Conservation (phyloP, 2,888 invertebrate genomes). For the Nezara viridula region DNA sequence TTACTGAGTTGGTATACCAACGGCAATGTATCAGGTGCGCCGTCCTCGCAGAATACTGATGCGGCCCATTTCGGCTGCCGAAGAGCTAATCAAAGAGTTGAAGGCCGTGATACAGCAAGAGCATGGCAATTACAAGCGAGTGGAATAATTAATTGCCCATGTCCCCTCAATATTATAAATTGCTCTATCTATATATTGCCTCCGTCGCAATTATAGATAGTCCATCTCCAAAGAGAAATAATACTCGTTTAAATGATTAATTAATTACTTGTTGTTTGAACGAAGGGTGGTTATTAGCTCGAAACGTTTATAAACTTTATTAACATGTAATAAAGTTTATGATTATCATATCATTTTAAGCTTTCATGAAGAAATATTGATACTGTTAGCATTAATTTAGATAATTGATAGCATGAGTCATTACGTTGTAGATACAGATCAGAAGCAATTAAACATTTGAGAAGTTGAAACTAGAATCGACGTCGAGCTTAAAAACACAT, state of each 20-base stretch:
- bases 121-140: neutral
- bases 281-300: neutral
- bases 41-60: neutral
- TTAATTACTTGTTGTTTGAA: neutral
- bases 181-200: neutral
- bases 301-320: no score
- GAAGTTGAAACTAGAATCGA: no score
- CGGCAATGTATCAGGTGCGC: neutral
- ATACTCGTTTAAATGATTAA: neutral
- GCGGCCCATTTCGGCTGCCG: neutral
- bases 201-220: neutral
- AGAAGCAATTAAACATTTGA: no score
- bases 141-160: neutral
- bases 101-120: neutral
- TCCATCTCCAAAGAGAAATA: neutral
- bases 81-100: slow-evolving; percentile 34
- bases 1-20: neutral
- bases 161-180: neutral
- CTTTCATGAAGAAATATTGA: no score
- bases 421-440: no score
- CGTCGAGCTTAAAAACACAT: no score
- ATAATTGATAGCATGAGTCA: no score
- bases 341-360: no score
- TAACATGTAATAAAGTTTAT: no score
- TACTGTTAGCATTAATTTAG: no score